Evolutionary conservation across 2,888 invertebrate genomes (phyloP).

Genomic region (Troilus luridus): DNA sequence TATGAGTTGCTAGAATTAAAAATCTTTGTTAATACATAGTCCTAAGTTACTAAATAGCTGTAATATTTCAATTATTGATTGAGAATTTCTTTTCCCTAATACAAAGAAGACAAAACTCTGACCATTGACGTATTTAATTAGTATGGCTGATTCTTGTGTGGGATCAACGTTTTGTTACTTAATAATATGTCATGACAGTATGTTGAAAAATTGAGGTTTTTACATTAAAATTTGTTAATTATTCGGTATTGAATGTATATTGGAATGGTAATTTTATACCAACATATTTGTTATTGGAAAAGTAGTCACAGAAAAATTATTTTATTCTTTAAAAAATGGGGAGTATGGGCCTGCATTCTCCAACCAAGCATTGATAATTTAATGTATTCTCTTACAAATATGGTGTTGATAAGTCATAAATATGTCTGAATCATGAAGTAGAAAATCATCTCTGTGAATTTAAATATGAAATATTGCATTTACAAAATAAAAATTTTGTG

Average conservation of each 20-base stretch:
- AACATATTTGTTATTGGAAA: not conserved
- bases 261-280: not conserved
- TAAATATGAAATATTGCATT: too few species aligned
- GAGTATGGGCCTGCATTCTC: not conserved
- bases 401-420: not conserved
- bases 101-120: not conserved
- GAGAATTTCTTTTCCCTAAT: not conserved
- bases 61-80: not conserved
- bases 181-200: not conserved
- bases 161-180: not conserved
- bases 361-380: not conserved
- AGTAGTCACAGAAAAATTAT: not conserved
- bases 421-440: not conserved
- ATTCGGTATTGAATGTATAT: too few species aligned
- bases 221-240: too few species aligned
- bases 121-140: not conserved
- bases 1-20: too few species aligned
- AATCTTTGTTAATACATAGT: not conserved
- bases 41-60: not conserved
- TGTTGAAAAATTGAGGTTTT: not conserved
- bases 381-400: not conserved
- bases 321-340: not conserved
- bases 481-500: too few species aligned
- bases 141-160: not conserved
- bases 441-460: not conserved